Evolutionary conservation across 2,113 vertebrate genomes (phyloP).

Genomic region (Cryptotis parvus): DNA sequence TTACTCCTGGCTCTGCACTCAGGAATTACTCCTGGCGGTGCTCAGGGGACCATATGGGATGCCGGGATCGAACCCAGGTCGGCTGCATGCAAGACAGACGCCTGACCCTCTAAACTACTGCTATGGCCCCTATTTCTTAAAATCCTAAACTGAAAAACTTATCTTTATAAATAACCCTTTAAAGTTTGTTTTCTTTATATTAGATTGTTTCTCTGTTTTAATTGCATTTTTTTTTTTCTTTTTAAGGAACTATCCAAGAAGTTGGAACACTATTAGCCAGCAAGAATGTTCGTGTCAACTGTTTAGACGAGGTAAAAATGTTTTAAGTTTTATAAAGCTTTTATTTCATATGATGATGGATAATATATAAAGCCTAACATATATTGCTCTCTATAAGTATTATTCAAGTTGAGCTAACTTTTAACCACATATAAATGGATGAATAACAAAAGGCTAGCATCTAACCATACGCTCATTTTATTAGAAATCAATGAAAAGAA

Average conservation of each 20-base stretch:
- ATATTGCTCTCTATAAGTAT: conserved; percentile 13
- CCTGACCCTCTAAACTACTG: too few relatives aligned
- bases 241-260: conserved; percentile 94
- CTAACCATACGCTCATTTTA: conserved; percentile 26
- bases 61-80: too few relatives aligned
- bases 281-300: conserved; percentile 97
- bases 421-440: conserved; percentile 27
- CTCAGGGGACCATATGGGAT: too few relatives aligned
- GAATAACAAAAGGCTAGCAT: not conserved
- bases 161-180: too few relatives aligned
- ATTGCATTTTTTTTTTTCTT: not conserved
- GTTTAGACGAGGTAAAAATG: conserved; percentile 96
- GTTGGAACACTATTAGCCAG: conserved; percentile 93
- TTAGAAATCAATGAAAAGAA: not conserved
- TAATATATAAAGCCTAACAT: not conserved
- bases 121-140: too few relatives aligned
- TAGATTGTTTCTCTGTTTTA: too few relatives aligned
- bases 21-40: too few relatives aligned
- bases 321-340: conserved; percentile 41
- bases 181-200: too few relatives aligned
- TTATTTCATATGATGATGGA: conserved; percentile 19
- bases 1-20: too few relatives aligned
- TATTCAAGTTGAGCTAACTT: conserved; percentile 35
- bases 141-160: too few relatives aligned
- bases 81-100: too few relatives aligned